phyloP scores from a whole-genome alignment of 2,888 invertebrate species.

The Diogma glabrata region DNA sequence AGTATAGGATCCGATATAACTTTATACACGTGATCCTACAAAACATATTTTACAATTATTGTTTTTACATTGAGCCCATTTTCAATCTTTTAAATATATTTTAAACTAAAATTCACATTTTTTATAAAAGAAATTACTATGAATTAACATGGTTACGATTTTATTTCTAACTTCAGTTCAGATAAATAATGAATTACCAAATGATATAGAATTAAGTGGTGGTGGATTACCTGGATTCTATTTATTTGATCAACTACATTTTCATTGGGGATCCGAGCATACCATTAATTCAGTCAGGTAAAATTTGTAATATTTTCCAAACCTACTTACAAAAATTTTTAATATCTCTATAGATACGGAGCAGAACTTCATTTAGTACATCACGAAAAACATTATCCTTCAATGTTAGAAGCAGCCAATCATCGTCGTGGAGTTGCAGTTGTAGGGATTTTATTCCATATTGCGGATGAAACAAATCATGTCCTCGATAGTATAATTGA shows the following conservation, averaged over 20 bases:
- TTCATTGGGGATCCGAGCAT: slow-evolving; percentile 81
- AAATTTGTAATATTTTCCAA: no score
- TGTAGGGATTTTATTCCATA: slow-evolving; percentile 49
- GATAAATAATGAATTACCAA: slow-evolving; percentile 14
- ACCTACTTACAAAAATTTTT: no score
- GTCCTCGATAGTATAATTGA: slow-evolving; percentile 21
- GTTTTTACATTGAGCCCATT: no score
- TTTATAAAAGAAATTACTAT: no score
- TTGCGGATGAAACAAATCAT: slow-evolving; percentile 15
- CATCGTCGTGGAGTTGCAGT: slow-evolving; percentile 49
- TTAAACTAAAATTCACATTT: no score
- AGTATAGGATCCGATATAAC: no score
- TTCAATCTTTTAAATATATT: no score
- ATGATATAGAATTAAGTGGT: slow-evolving; percentile 34
- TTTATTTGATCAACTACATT: slow-evolving; percentile 61
- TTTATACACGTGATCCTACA: no score
- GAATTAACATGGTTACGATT: no score
- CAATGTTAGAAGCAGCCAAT: slow-evolving; percentile 39
- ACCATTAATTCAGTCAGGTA: slow-evolving; percentile 44
- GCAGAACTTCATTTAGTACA: slow-evolving; percentile 58
- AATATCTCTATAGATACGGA: no score
- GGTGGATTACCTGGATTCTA: slow-evolving; percentile 48
- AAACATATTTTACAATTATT: no score
- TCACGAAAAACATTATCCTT: slow-evolving; percentile 40
- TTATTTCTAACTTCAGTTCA: no score